Evolutionary conservation across 1,140 invertebrate genomes (phyloP).

Genomic region (Drosophila tani): DNA sequence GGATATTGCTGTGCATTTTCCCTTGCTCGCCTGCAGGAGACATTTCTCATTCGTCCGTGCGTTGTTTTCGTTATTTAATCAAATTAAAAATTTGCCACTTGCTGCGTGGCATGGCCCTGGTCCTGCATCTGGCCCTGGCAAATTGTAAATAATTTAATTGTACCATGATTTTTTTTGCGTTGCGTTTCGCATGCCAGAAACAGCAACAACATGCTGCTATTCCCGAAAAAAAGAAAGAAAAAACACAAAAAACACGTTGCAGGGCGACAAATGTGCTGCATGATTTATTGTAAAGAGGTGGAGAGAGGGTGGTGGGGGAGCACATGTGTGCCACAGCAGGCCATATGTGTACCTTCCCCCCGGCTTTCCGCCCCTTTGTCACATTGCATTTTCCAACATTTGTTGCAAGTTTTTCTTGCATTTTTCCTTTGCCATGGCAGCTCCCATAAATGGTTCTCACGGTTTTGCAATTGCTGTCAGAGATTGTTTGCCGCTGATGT

Average conservation of each 20-base stretch:
- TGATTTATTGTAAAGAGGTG: conserved; percentile 62
- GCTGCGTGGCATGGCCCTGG: conserved; percentile 41
- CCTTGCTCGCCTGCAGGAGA: conserved; percentile 18
- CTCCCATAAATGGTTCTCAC: conserved; percentile 79
- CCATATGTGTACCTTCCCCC: conserved; percentile 38
- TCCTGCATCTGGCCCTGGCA: conserved; percentile 50
- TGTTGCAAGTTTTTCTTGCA: conserved; percentile 76
- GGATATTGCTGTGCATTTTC: background rate
- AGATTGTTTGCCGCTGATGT: conserved; percentile 45
- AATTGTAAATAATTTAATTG: conserved; percentile 65
- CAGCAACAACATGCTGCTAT: conserved; percentile 27
- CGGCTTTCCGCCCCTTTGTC: conserved; percentile 31
- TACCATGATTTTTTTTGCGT: conserved; percentile 18
- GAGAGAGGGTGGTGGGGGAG: conserved; percentile 2
- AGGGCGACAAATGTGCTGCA: conserved; percentile 72
- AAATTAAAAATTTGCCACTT: conserved; percentile 62
- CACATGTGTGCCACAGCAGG: conserved; percentile 65
- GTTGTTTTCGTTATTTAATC: conserved; percentile 53
- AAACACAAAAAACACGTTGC: conserved; percentile 26
- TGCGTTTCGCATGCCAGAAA: conserved; percentile 42
- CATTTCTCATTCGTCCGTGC: conserved; percentile 30
- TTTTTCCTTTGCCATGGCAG: conserved; percentile 64
- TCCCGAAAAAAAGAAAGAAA: background rate
- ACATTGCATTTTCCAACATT: conserved; percentile 76
- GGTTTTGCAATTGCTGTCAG: conserved; percentile 69